Base-by-base conservation (phyloP, 2,888 invertebrate genomes). In the Cylindroiulus punctatus region DNA sequence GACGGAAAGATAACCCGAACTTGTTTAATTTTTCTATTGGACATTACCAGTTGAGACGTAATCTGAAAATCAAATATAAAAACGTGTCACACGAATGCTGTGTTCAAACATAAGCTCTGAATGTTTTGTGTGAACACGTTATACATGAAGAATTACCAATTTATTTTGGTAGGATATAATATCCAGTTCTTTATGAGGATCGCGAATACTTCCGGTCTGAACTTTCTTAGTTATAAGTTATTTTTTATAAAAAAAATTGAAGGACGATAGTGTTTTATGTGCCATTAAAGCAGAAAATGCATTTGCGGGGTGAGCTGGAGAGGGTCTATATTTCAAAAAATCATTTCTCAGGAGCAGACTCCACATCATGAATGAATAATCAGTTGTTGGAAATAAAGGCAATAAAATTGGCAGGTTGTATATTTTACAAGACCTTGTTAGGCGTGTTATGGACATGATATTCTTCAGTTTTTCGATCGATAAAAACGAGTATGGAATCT, bases 351-450 rank as follows among this genome's bases (percentile, higher is more conserved):
- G 76, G 30, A 30, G 76, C 76, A 76, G 76, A 76, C 76, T 76
- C 30, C 76, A 30, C 22, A 76, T 76, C 76, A 76, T 76, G 76
- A 76, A 76, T 76, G 76, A 76, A 30, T 76, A 76, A 76, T 76
- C 76, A 76, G 26, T 76, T 30, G 14, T 14, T 76, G 76, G 30
- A 76, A 76, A 76, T 76, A 76, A 76, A 76, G 30, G 76, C 30
- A 76, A 76, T 76, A 76, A 76, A 76, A 76, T 76, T 76, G 76
- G 76, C 76, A 76, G 76, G 30, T 76, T 76, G 26, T 76, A 76
- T 76, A 76, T 76, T 30, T 76, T 76, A 76, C 76, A 12, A 76
- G 30, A 30, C 10, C 22, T 76, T 76, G 76, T 76, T 76, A 26
- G 76, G 76, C 76, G 14, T n/a, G n/a, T 10, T 12, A 76, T 76